Evolutionary conservation across 2,797 vertebrate genomes (phyloP).

Genomic region (Acipenser ruthenus): DNA sequence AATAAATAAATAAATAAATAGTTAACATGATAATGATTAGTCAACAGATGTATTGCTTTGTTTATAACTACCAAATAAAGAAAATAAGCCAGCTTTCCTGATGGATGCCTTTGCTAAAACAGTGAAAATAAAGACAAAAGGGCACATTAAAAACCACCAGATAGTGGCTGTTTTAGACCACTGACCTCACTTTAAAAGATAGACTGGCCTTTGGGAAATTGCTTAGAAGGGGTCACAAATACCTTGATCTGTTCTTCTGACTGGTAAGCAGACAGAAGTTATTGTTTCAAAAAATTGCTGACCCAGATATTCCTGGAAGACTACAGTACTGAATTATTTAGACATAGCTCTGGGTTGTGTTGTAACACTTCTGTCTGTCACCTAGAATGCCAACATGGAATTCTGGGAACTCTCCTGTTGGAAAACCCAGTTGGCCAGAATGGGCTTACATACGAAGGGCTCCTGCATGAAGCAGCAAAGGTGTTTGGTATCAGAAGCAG

Average conservation of each 20-base stretch:
- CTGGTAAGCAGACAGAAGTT: neutral
- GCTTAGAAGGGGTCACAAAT: no score
- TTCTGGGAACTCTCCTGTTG: slow-evolving; percentile 77
- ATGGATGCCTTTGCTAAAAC: no score
- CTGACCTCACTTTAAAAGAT: no score
- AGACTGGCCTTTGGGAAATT: no score
- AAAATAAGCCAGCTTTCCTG: no score
- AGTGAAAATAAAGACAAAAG: no score
- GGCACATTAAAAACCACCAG: no score
- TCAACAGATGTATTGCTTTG: no score
- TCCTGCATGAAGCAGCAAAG: slow-evolving; percentile 74
- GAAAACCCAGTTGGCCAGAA: slow-evolving; percentile 83
- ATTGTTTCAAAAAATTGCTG: neutral
- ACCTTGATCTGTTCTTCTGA: neutral
- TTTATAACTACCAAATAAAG: no score
- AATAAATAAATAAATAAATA: no score
- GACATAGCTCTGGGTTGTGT: neutral
- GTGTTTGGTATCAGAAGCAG: slow-evolving; percentile 86
- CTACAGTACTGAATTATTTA: neutral
- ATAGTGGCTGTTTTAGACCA: no score
- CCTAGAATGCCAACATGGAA: slow-evolving; percentile 75
- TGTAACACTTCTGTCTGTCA: slow-evolving; percentile 19
- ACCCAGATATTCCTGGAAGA: neutral
- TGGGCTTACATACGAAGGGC: slow-evolving; percentile 55
- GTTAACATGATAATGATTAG: no score